A percentile compares a stretch with the other conserved stretches of the same genome.
These are phyloP conservation scores for Spongilla lacustris DNA, from an alignment of 37 sponge, comb jelly and placozoan genomes.

Conservation along the genomic window DNA sequence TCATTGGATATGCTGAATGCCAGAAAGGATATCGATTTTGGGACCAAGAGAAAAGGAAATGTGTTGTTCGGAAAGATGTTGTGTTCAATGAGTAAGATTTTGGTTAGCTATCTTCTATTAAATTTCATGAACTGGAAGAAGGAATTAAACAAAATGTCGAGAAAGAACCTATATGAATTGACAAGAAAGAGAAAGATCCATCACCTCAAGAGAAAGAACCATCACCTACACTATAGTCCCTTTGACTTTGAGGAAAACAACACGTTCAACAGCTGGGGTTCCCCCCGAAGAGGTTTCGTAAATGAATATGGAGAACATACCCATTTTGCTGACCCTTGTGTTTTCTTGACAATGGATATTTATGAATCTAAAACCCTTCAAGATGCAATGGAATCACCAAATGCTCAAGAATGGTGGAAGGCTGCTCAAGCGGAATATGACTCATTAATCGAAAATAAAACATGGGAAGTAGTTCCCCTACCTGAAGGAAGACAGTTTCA, in stretches of 20 bases:
- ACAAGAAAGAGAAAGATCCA: too few relatives aligned
- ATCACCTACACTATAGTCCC: too few relatives aligned
- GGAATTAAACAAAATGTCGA: background rate
- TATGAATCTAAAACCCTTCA: constrained; percentile 3
- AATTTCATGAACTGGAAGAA: background rate
- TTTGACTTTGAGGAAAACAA: too few relatives aligned
- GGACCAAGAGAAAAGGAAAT: too few relatives aligned
- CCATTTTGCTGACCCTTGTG: too few relatives aligned
- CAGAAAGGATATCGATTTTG: background rate
- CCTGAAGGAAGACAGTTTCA: constrained; percentile 33
- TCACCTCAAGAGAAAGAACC: too few relatives aligned
- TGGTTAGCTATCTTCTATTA: background rate
- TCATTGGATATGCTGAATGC: background rate
- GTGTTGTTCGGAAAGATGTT: background rate
- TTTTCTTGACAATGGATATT: too few relatives aligned
- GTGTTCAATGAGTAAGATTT: background rate
- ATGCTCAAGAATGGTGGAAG: constrained; percentile 48
- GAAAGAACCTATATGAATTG: background rate
- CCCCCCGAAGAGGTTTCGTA: too few relatives aligned
- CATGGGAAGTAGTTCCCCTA: constrained; percentile 37
- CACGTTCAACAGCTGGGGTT: too few relatives aligned
- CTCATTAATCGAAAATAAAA: constrained; percentile 52
- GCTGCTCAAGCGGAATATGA: constrained; percentile 54
- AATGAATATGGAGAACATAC: too few relatives aligned
- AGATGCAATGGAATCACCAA: constrained; percentile 33